Percentiles rank a stretch among this genome's conserved stretches.
These are phyloP conservation scores for Sebastes minor DNA, from an alignment of 2,797 vertebrate species.

Conservation along the genomic window DNA sequence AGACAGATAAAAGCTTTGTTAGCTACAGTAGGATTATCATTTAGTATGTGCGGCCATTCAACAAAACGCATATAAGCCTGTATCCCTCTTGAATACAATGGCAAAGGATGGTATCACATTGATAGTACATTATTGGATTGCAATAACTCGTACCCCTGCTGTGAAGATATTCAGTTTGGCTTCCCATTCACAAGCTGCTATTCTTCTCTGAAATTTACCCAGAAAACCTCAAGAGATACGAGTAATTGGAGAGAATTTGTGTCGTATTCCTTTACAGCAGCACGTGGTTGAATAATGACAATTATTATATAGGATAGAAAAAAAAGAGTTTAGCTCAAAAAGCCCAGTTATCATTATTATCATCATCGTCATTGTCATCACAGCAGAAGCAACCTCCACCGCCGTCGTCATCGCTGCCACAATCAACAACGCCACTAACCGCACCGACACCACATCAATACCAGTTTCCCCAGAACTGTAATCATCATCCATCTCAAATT, in stretches of 20 bases:
- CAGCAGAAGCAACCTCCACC: not conserved
- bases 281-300: not conserved
- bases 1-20: slow-evolving; percentile 40
- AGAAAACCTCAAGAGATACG: not conserved
- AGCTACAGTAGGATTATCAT: not conserved
- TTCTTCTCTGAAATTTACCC: not conserved
- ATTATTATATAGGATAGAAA: not conserved
- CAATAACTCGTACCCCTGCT: not conserved
- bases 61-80: not conserved
- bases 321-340: not conserved
- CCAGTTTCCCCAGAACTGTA: not conserved
- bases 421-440: no score
- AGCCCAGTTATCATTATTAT: not conserved
- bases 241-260: not conserved
- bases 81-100: not conserved
- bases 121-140: not conserved
- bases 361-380: not conserved
- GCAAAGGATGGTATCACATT: not conserved
- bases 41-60: not conserved
- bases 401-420: not conserved
- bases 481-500: slow-evolving; percentile 14
- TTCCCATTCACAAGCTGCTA: not conserved
- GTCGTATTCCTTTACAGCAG: not conserved
- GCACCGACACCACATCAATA: not conserved
- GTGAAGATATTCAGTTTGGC: not conserved